Evolutionary conservation across 23 tunicate species (phyloP).

Genomic region (Ciona savignyi): DNA sequence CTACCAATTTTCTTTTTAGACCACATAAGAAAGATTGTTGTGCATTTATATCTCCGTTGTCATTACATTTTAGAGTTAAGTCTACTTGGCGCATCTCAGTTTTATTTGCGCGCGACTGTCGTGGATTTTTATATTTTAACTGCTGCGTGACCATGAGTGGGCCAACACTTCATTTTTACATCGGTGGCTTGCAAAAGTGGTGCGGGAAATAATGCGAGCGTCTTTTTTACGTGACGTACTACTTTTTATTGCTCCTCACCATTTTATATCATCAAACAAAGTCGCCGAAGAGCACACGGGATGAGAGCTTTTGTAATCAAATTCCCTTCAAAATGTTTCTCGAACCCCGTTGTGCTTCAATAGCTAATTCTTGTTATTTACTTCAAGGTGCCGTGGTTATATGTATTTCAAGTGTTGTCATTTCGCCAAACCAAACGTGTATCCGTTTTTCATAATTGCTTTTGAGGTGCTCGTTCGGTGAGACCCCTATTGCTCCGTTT

Average conservation of each 20-base stretch:
- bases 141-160: neutral
- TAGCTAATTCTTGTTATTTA: neutral
- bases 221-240: neutral
- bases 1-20: neutral
- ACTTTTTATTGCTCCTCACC: neutral
- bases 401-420: neutral
- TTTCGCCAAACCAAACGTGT: no score
- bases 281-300: neutral
- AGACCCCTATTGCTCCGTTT: neutral
- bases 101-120: neutral
- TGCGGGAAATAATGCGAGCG: neutral
- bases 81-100: neutral
- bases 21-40: neutral
- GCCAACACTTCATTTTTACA: neutral
- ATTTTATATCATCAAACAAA: neutral
- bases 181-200: neutral
- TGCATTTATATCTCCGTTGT: constrained; percentile 16
- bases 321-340: neutral
- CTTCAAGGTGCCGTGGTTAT: neutral
- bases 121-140: neutral
- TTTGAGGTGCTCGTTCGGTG: neutral
- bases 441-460: neutral
- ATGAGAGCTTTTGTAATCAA: neutral
- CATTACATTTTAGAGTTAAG: constrained; percentile 15
- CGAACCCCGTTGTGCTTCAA: neutral